phyloP scores from a whole-genome alignment of 2,797 vertebrate genomes.

The Peromyscus eremicus region DNA sequence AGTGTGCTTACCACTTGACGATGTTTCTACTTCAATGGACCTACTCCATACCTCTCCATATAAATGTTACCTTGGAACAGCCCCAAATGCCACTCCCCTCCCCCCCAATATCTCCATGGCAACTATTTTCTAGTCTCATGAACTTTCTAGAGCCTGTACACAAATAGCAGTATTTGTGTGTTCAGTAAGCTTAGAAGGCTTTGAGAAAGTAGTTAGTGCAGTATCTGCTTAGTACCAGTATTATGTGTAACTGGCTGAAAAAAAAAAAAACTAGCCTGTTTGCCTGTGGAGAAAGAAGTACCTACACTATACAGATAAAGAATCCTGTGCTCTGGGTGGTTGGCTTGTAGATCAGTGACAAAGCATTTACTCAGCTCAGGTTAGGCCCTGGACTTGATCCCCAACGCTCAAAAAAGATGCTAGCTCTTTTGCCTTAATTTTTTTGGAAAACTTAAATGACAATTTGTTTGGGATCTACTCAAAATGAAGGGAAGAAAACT shows the following conservation, averaged over 20 bases:
- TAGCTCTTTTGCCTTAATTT: conserved; percentile 38
- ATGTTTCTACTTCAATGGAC: conserved; percentile 15
- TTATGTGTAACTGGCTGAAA: not conserved
- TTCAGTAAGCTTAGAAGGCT: not conserved
- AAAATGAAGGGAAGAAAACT: conserved; percentile 56
- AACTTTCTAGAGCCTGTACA: conserved; percentile 25
- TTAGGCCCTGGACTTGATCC: not conserved
- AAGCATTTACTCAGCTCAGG: not conserved
- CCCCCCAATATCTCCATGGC: not conserved
- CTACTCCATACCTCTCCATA: not conserved
- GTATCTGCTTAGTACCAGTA: not conserved
- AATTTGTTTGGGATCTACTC: conserved; percentile 47
- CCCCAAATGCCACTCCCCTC: not conserved
- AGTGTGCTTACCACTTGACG: not conserved
- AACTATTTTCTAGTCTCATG: conserved; percentile 23
- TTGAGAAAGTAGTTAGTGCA: conserved; percentile 26
- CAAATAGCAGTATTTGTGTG: conserved; percentile 35
- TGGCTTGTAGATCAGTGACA: not conserved
- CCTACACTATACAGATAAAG: not conserved
- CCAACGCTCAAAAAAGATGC: not conserved
- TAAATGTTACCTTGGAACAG: not conserved
- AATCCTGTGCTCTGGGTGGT: not conserved
- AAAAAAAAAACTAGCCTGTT: conserved; percentile 32
- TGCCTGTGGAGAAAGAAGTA: not conserved
- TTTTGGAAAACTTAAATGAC: not conserved